A percentile compares a stretch with the other conserved stretches of the same genome.
These are phyloP conservation scores for Thymallus thymallus DNA, from an alignment of 2,113 vertebrate species.

Conservation along the genomic window DNA sequence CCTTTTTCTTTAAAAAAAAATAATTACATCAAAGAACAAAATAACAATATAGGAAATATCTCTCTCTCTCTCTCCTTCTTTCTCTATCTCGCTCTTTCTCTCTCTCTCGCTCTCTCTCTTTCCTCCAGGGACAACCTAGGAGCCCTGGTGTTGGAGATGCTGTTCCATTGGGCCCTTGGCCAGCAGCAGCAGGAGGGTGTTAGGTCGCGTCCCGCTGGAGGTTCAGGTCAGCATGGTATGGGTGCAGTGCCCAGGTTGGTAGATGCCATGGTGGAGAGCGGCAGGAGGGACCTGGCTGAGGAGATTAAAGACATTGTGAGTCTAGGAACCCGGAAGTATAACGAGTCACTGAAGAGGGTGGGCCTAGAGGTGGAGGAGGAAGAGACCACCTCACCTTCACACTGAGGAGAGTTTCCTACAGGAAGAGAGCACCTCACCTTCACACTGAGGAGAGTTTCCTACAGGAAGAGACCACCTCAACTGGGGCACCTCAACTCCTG, in stretches of 20 bases:
- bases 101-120: neutral
- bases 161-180: conserved; percentile 87
- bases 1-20: too few species aligned
- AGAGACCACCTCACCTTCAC: neutral
- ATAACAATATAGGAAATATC: too few species aligned
- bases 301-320: conserved; percentile 83
- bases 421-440: too few species aligned
- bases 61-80: neutral
- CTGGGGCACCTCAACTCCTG: too few species aligned
- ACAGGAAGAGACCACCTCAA: too few species aligned
- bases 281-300: conserved; percentile 85
- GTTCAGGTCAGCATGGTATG: conserved; percentile 19
- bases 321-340: conserved; percentile 86
- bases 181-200: conserved; percentile 69
- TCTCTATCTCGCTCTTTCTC: neutral
- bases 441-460: too few species aligned
- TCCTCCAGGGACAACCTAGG: conserved; percentile 81
- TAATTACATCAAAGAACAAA: too few species aligned
- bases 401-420: conserved; percentile 12
- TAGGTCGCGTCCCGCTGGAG: conserved; percentile 20
- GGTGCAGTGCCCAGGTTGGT: conserved; percentile 77
- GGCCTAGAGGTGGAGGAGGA: conserved; percentile 73
- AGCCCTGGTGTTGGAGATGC: conserved; percentile 84
- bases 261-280: conserved; percentile 80
- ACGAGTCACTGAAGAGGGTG: conserved; percentile 79